Evolutionary conservation across 2,888 invertebrate genomes (phyloP).

Genomic region (Ormia ochracea): DNA sequence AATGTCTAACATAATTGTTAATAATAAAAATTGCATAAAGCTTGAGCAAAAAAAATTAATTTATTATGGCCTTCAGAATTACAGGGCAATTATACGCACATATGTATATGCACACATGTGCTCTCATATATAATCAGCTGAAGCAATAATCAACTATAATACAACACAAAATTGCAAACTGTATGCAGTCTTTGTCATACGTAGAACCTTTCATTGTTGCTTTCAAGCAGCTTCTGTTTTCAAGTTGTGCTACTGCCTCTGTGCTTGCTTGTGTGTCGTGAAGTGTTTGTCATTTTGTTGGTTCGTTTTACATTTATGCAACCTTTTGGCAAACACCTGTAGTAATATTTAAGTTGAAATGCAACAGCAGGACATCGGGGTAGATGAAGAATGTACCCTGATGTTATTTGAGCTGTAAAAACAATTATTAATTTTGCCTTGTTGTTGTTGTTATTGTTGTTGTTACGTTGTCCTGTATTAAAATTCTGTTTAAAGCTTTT

Average conservation of each 20-base stretch:
- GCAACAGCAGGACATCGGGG: slow-evolving; percentile 61
- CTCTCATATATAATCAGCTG: neutral
- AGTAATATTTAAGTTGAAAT: slow-evolving; percentile 52
- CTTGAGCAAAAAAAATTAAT: too few relatives aligned
- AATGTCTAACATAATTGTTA: too few relatives aligned
- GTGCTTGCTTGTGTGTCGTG: neutral
- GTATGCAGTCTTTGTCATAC: slow-evolving; percentile 40
- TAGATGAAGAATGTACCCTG: slow-evolving; percentile 50
- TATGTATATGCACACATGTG: neutral
- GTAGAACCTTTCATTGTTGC: neutral
- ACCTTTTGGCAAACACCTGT: slow-evolving; percentile 55
- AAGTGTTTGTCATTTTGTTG: neutral
- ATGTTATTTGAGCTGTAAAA: slow-evolving; percentile 59
- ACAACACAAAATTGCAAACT: slow-evolving; percentile 36
- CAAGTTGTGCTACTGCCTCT: neutral
- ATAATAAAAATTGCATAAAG: too few relatives aligned
- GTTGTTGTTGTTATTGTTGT: neutral
- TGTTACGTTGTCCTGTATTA: neutral
- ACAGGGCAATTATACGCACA: neutral
- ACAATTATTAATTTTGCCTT: slow-evolving; percentile 15
- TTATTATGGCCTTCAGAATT: neutral
- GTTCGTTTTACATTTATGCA: slow-evolving; percentile 22
- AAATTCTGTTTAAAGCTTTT: slow-evolving; percentile 31
- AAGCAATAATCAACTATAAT: slow-evolving; percentile 42
- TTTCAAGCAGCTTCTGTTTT: slow-evolving; percentile 2